These are phyloP conservation scores for Zosterops lateralis DNA, from an alignment of 2,113 vertebrate species.

Conservation along the genomic window DNA sequence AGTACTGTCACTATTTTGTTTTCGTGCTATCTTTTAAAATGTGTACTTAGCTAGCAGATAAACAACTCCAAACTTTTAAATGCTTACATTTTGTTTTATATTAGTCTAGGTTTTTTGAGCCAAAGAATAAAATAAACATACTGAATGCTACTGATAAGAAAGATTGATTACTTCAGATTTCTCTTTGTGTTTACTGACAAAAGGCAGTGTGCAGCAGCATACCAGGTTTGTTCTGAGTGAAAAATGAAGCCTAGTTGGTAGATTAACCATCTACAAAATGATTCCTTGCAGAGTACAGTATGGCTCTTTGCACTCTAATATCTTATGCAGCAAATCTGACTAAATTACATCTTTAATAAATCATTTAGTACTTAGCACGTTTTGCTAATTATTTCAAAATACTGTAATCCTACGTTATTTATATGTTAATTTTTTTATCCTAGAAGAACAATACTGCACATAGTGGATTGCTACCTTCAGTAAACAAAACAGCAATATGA, in stretches of 20 bases:
- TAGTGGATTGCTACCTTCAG: not conserved
- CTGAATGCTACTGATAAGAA: conserved; percentile 74
- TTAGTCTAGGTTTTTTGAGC: conserved; percentile 60
- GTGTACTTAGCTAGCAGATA: not conserved
- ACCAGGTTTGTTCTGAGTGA: conserved; percentile 58
- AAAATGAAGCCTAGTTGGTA: conserved; percentile 68
- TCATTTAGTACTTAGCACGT: conserved; percentile 52
- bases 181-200: conserved; percentile 77
- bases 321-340: conserved; percentile 48
- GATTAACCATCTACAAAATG: conserved; percentile 54
- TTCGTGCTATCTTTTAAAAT: not conserved
- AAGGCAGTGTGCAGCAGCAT: conserved; percentile 50
- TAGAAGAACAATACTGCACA: conserved; percentile 43
- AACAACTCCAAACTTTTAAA: conserved; percentile 19
- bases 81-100: conserved; percentile 10
- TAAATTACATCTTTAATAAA: conserved; percentile 62
- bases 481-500: conserved; percentile 52
- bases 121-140: conserved; percentile 62
- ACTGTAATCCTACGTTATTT: conserved; percentile 63
- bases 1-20: not conserved
- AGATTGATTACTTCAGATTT: conserved; percentile 76
- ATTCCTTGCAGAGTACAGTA: conserved; percentile 29
- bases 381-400: conserved; percentile 71
- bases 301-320: conserved; percentile 35
- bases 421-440: conserved; percentile 54